Evolutionary conservation across 2,888 invertebrate species (phyloP).

Genomic region (Automeris io): DNA sequence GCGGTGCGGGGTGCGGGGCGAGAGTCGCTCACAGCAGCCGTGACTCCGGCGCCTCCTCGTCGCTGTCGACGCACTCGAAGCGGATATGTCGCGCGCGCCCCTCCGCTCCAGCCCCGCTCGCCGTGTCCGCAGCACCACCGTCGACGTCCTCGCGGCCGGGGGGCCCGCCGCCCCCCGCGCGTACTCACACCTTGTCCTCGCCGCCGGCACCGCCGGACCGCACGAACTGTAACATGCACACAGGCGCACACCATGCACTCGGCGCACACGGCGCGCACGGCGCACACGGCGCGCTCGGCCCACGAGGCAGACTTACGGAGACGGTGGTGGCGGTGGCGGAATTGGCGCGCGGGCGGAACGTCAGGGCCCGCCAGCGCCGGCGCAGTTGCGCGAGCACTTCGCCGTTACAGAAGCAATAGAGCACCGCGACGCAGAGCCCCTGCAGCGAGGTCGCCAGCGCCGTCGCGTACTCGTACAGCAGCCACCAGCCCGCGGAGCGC

Average conservation of each 20-base stretch:
- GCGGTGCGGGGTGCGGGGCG: constrained; percentile 10
- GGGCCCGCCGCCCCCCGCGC: constrained; percentile 56
- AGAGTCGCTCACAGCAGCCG: constrained; percentile 40
- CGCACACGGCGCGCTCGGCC: constrained; percentile 8
- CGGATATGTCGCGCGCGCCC: constrained; percentile 56
- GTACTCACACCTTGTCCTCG: constrained; percentile 91
- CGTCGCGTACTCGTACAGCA: constrained; percentile 88
- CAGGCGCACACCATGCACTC: constrained; percentile 12
- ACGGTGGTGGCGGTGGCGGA: constrained; percentile 92
- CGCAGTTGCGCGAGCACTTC: constrained; percentile 94
- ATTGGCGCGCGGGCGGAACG: constrained; percentile 87
- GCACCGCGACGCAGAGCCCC: constrained; percentile 93
- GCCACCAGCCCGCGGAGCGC: constrained; percentile 83
- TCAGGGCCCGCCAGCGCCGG: constrained; percentile 89
- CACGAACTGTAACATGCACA: constrained; percentile 87
- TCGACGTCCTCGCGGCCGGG: constrained; percentile 13
- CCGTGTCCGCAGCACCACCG: constrained; percentile 15
- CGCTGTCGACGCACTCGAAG: constrained; percentile 63
- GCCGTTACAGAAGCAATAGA: constrained; percentile 96
- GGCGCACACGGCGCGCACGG: constrained; percentile 11
- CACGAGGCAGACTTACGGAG: constrained; percentile 81
- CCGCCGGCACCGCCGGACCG: constrained; percentile 83
- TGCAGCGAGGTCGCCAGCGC: constrained; percentile 93
- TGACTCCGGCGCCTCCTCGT: constrained; percentile 56
- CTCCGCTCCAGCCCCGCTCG: constrained; percentile 24